A percentile compares a stretch with the other conserved stretches of the same genome.
Conservation (phyloP, 1,140 invertebrate species). For the Tribolium castaneum region DNA sequence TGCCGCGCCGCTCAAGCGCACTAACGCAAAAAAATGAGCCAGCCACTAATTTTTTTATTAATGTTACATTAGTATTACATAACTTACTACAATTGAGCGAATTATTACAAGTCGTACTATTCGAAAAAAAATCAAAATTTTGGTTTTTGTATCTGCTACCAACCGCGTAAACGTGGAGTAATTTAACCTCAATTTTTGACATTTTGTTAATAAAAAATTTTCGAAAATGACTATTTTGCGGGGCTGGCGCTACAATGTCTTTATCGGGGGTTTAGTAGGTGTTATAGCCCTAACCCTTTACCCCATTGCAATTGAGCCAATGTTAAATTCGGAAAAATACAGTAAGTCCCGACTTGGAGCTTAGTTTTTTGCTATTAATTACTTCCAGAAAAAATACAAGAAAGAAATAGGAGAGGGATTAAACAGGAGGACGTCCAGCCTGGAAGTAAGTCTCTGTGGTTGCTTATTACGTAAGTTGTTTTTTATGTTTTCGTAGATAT, state of each 20-base stretch:
- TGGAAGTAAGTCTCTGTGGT: constrained; percentile 69
- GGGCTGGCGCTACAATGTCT: constrained; percentile 71
- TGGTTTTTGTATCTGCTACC: no score
- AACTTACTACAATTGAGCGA: no score
- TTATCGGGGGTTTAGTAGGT: constrained; percentile 71
- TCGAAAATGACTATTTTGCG: constrained; percentile 29
- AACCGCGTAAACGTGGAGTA: no score
- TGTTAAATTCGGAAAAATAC: constrained; percentile 73
- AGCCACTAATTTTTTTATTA: no score
- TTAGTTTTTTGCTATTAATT: constrained; percentile 14
- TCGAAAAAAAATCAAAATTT: no score
- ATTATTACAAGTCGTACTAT: no score
- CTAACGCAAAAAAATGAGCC: no score
- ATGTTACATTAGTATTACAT: no score
- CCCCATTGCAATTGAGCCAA: constrained; percentile 73
- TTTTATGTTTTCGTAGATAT: constrained; percentile 70
- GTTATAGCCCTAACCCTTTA: constrained; percentile 70
- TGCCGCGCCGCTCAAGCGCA: no score
- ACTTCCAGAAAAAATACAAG: constrained; percentile 72
- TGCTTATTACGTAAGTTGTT: constrained; percentile 2
- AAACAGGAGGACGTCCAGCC: constrained; percentile 76
- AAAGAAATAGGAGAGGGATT: constrained; percentile 68
- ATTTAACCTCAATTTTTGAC: neutral
- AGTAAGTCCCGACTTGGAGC: constrained; percentile 64
- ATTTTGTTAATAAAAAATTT: neutral